phyloP scores from a whole-genome alignment of 2,113 vertebrate genomes.

The Pelodiscus sinensis region DNA sequence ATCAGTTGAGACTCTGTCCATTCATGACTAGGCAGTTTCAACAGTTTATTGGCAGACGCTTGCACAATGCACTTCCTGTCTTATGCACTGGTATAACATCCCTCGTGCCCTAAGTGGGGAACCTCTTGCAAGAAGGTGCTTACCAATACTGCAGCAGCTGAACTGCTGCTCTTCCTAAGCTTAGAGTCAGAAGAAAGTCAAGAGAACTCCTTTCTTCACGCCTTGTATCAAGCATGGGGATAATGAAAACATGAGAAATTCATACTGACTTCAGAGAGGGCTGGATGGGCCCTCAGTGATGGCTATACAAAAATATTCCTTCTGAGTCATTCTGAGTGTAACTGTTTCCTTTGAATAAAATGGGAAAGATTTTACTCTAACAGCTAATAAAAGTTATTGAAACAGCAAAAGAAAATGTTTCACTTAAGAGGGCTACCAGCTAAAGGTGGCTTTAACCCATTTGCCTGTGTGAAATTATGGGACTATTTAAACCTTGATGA shows the following conservation, averaged over 20 bases:
- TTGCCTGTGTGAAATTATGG: too few relatives aligned
- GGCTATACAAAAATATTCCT: background rate
- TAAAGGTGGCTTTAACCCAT: background rate
- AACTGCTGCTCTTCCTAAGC: background rate
- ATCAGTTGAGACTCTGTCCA: background rate
- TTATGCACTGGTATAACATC: background rate
- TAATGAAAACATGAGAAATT: background rate
- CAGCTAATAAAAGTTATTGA: background rate
- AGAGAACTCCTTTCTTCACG: background rate
- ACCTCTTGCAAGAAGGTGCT: background rate
- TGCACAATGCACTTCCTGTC: background rate
- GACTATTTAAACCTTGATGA: too few relatives aligned
- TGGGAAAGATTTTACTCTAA: background rate
- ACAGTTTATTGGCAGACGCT: background rate
- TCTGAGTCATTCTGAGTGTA: too few relatives aligned
- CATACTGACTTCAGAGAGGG: background rate
- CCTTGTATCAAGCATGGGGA: background rate
- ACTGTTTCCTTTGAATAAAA: too few relatives aligned
- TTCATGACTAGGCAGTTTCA: background rate
- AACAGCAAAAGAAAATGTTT: background rate
- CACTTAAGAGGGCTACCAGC: background rate
- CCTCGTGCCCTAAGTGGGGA: background rate
- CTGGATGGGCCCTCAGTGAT: background rate
- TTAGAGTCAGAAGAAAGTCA: background rate
- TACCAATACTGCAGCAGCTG: background rate